These are phyloP conservation scores for Andinoacara biseriatus DNA, from an alignment of 2,113 vertebrate species.

Conservation along the genomic window DNA sequence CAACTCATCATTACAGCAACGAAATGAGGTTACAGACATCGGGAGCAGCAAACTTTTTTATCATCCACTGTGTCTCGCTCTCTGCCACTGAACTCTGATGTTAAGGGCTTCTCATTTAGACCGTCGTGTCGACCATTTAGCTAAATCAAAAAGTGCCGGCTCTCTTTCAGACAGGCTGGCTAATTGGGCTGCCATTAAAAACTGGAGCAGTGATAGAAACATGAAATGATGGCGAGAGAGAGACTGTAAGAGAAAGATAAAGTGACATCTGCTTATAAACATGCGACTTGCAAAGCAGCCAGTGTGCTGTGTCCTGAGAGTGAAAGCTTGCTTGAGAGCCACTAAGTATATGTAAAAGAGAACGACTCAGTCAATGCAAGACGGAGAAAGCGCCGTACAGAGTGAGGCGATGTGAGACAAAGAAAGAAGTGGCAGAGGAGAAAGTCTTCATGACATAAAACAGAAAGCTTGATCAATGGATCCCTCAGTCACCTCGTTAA, in stretches of 20 bases:
- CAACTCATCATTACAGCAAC: neutral
- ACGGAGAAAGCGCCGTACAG: neutral
- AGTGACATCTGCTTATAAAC: slow-evolving; percentile 47
- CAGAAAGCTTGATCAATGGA: slow-evolving; percentile 81
- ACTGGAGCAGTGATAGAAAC: slow-evolving; percentile 29
- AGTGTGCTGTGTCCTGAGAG: slow-evolving; percentile 15
- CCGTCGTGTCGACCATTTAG: slow-evolving; percentile 36
- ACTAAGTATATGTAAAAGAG: slow-evolving; percentile 42
- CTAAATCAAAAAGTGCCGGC: slow-evolving; percentile 45
- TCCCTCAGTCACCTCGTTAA: slow-evolving; percentile 78
- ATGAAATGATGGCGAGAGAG: slow-evolving; percentile 43
- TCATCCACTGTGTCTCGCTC: slow-evolving; percentile 6
- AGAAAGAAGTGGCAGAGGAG: slow-evolving; percentile 34
- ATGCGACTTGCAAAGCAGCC: slow-evolving; percentile 7
- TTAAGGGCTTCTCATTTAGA: slow-evolving; percentile 47
- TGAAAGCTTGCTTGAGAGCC: slow-evolving; percentile 21
- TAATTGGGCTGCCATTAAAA: slow-evolving; percentile 67
- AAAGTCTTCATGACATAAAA: slow-evolving; percentile 74
- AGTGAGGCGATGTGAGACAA: slow-evolving; percentile 33
- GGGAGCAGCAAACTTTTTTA: neutral
- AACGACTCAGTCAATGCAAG: neutral
- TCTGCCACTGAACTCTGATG: slow-evolving; percentile 28
- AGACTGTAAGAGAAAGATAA: neutral
- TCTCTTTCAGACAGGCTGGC: slow-evolving; percentile 39
- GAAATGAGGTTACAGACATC: slow-evolving; percentile 30